These are phyloP conservation scores for Melinaea marsaeus DNA, from an alignment of 2,888 invertebrate species.

Conservation along the genomic window DNA sequence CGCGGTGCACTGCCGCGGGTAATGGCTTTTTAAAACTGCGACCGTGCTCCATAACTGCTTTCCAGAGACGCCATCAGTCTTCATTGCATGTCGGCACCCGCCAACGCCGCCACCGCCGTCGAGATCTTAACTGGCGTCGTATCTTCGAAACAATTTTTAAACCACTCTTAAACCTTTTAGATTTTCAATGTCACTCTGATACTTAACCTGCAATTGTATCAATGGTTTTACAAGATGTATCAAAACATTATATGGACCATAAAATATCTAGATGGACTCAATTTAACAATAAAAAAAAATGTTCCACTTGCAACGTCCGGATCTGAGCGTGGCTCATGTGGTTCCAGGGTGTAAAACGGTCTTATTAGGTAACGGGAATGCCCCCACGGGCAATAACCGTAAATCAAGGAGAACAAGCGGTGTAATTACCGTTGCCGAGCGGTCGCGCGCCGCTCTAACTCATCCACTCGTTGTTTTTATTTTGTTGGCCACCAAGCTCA, in stretches of 20 bases:
- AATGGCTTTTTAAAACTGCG: slow-evolving; percentile 79
- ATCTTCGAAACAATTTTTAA: slow-evolving; percentile 33
- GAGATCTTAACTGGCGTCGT: slow-evolving; percentile 64
- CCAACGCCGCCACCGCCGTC: slow-evolving; percentile 56
- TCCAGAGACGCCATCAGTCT: slow-evolving; percentile 76
- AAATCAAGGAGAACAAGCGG: slow-evolving; percentile 79
- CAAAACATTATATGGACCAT: background rate
- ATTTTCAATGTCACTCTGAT: slow-evolving; percentile 14
- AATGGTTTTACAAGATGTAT: background rate
- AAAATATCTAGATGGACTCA: slow-evolving; percentile 42
- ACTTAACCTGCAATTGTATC: background rate
- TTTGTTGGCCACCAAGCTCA: slow-evolving; percentile 67
- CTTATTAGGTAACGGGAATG: slow-evolving; percentile 77
- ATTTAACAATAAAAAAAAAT: slow-evolving; percentile 73
- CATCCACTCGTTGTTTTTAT: slow-evolving; percentile 75
- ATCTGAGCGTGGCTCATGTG: slow-evolving; percentile 64
- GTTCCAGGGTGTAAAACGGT: slow-evolving; percentile 74
- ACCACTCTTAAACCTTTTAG: slow-evolving; percentile 26
- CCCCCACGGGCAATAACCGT: slow-evolving; percentile 79
- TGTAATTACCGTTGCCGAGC: slow-evolving; percentile 77
- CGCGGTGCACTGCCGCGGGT: slow-evolving; percentile 72
- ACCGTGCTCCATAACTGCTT: slow-evolving; percentile 77
- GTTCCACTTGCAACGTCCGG: slow-evolving; percentile 37
- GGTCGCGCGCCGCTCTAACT: slow-evolving; percentile 75
- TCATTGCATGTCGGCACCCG: slow-evolving; percentile 78